These are phyloP conservation scores for Austrolebias charrua DNA, from an alignment of 2,797 vertebrate species.

Conservation along the genomic window DNA sequence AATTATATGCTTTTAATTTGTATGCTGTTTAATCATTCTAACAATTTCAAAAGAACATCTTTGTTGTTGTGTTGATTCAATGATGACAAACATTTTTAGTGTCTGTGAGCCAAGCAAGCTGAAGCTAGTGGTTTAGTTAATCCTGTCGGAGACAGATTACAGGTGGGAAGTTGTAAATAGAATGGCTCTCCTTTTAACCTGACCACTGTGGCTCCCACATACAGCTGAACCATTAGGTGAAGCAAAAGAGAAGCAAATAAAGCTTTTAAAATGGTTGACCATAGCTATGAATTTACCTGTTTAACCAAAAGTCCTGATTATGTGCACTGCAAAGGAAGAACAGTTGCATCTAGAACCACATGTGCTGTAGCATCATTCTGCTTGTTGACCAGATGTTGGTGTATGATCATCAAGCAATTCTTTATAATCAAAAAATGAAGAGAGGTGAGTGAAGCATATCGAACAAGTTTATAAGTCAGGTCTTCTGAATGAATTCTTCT, in stretches of 20 bases:
- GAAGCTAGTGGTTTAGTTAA: constrained; percentile 59
- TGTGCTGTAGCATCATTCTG: background rate
- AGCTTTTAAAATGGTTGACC: constrained; percentile 1
- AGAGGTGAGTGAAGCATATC: too few species aligned
- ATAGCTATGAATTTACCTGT: background rate
- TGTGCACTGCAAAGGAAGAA: background rate
- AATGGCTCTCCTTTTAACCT: constrained; percentile 72
- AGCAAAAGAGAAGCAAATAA: constrained; percentile 24
- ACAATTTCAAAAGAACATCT: constrained; percentile 26
- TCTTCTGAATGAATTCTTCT: too few species aligned
- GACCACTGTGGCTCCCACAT: constrained; percentile 54
- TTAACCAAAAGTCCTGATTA: background rate
- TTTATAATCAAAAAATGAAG: background rate
- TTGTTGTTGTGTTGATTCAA: constrained; percentile 26
- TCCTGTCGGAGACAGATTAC: constrained; percentile 76
- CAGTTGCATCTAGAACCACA: background rate
- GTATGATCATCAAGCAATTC: background rate
- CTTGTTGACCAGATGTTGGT: background rate
- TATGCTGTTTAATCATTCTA: background rate
- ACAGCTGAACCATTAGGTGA: constrained; percentile 59
- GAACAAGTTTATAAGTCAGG: too few species aligned
- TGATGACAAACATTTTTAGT: constrained; percentile 33
- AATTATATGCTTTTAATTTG: background rate
- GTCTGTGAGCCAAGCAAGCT: constrained; percentile 42
- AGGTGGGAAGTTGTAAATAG: constrained; percentile 74